Evolutionary conservation across 2,888 invertebrate genomes (phyloP).

Genomic region (Eledona agricola): DNA sequence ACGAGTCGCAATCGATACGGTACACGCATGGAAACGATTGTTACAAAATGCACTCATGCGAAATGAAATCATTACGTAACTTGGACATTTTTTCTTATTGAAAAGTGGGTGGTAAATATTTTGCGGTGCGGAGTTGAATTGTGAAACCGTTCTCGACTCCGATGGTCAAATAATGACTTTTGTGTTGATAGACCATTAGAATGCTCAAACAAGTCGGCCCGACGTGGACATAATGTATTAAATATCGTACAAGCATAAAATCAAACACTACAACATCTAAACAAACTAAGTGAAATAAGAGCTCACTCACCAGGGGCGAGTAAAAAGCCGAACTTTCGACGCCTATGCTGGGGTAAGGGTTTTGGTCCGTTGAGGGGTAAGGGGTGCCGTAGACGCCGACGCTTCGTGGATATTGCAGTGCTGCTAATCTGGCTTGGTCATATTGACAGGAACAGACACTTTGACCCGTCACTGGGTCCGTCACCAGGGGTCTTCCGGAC

Average conservation of each 20-base stretch:
- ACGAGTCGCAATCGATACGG: too few species aligned
- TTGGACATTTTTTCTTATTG: too few species aligned
- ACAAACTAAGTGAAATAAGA: slow-evolving; percentile 49
- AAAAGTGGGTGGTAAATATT: too few species aligned
- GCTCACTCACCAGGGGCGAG: slow-evolving; percentile 87
- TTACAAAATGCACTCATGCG: too few species aligned
- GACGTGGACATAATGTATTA: slow-evolving; percentile 45
- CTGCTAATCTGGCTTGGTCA: slow-evolving; percentile 86
- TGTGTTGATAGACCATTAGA: slow-evolving; percentile 27
- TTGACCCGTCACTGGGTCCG: slow-evolving; percentile 92
- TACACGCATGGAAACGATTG: too few species aligned
- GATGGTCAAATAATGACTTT: too few species aligned
- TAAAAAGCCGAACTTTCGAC: slow-evolving; percentile 95
- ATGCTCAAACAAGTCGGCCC: slow-evolving; percentile 33
- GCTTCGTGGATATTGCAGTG: slow-evolving; percentile 82
- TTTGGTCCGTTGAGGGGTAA: slow-evolving; percentile 90
- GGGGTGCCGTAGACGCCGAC: slow-evolving; percentile 87
- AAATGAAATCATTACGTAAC: too few species aligned
- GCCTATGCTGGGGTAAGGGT: slow-evolving; percentile 91
- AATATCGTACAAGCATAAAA: slow-evolving; percentile 47
- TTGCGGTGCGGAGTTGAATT: too few species aligned
- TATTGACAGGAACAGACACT: slow-evolving; percentile 95
- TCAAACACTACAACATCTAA: slow-evolving; percentile 45
- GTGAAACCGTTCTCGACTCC: too few species aligned
- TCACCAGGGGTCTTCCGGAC: slow-evolving; percentile 89